Conservation (phyloP, 1,140 invertebrate genomes). For the Protaetia brevitarsis region DNA sequence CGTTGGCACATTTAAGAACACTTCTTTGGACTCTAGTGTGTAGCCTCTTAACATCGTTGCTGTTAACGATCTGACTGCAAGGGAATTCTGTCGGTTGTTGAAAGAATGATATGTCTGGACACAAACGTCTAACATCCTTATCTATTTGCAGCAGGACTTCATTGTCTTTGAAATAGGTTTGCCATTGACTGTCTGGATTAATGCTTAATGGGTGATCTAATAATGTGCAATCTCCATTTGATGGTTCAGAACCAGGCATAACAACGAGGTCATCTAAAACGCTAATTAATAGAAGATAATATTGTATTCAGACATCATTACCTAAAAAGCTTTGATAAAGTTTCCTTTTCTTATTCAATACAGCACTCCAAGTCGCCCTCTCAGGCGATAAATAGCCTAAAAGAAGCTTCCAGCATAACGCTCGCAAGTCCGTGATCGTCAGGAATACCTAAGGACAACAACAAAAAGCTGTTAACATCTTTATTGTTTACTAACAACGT, state of each 20-base stretch:
- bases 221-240: conserved; percentile 56
- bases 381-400: conserved; percentile 76
- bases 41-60: conserved; percentile 72
- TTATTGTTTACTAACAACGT: background rate
- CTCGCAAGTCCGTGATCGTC: conserved; percentile 73
- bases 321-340: conserved; percentile 83
- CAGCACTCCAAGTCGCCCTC: conserved; percentile 61
- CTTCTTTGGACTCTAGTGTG: conserved; percentile 85
- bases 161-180: conserved; percentile 92
- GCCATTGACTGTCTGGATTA: conserved; percentile 92
- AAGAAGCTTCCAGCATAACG: conserved; percentile 79
- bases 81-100: conserved; percentile 89
- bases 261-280: conserved; percentile 76
- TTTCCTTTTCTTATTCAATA: conserved; percentile 66
- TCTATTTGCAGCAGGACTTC: conserved; percentile 95
- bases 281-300: conserved; percentile 19
- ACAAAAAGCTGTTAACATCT: background rate
- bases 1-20: conserved; percentile 81
- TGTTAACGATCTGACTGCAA: conserved; percentile 69
- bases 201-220: conserved; percentile 89
- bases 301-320: too few relatives aligned
- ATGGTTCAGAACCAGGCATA: conserved; percentile 61
- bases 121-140: conserved; percentile 92
- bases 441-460: conserved; percentile 60
- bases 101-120: conserved; percentile 96